A percentile compares a stretch with the other conserved stretches of the same genome.
These are phyloP conservation scores for Paguma larvata DNA, from an alignment of 2,797 vertebrate species.

Conservation along the genomic window DNA sequence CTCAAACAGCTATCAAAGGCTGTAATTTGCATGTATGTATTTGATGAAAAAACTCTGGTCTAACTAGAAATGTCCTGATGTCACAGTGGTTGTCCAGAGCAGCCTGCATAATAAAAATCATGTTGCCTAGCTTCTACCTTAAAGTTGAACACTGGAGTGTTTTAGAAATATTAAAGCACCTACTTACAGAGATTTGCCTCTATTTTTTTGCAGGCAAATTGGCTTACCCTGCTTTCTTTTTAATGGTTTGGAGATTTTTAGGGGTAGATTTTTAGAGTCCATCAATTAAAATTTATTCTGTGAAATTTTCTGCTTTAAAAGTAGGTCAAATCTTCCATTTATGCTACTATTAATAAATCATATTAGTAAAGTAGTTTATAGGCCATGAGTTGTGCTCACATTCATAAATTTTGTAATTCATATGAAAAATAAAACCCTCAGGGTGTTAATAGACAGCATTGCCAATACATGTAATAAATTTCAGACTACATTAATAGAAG, in stretches of 20 bases:
- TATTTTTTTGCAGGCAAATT: background rate
- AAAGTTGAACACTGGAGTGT: background rate
- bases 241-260: background rate
- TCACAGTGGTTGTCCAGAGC: background rate
- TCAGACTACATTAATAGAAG: conserved; percentile 39
- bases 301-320: conserved; percentile 36
- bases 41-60: conserved; percentile 8
- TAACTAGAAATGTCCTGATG: background rate
- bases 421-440: background rate
- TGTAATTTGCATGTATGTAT: background rate
- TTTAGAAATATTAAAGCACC: conserved; percentile 34
- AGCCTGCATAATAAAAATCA: conserved; percentile 26
- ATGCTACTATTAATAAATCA: conserved; percentile 24
- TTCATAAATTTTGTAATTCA: conserved; percentile 54
- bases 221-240: background rate
- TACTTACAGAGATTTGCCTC: background rate
- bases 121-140: conserved; percentile 3
- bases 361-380: background rate
- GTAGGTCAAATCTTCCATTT: background rate
- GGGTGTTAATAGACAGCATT: conserved; percentile 23
- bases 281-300: conserved; percentile 50
- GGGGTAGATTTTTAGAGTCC: background rate
- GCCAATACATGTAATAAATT: conserved; percentile 45
- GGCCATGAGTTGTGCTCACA: conserved; percentile 14
- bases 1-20: background rate